Evolutionary conservation across 2,888 invertebrate genomes (phyloP), one percentile per base, ranked within the genome.

Genomic region (Aelia acuminata): DNA sequence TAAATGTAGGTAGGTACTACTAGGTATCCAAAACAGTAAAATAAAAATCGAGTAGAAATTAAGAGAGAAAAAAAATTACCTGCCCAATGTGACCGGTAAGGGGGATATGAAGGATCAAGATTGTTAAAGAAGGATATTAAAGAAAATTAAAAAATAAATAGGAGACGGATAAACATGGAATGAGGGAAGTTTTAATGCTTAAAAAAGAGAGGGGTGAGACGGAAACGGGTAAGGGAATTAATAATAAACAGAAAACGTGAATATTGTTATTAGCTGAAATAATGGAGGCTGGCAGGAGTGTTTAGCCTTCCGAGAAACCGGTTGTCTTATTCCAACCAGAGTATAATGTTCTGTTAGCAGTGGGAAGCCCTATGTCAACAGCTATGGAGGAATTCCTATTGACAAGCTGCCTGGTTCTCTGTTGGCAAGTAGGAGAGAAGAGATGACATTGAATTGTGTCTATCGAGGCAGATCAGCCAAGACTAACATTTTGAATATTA

Each of bases 231-330:
- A n/a, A 13, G 43, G 80, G 11, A 80, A 1, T 43, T 80, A 43
- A 47, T 47, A 80, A 75, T 75, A 75, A 75, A 80, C 43, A 80
- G 43, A 80, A 80, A 80, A 80, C 80, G n/a, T 80, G 80, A 39
- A 80, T 80, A 43, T 47, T 15, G 43, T 43, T 43, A 43, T 80
- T 43, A 80, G 43, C 35, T 1, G 11, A 80, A 43, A 80, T 80
- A 80, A 80, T 80, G n/a, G 39, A 39, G 20, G 13, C 4, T 5
- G 18, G 31, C 1, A 43, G 39, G 0, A 43, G 63, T 80, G 80
- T 80, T 80, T 80, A 47, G 22, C 80, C 35, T 70, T 70, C 35
- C 7, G 35, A 35, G 7, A 18, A 18, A 31, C 31, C 35, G 20
- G 63, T 70, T 70, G 63, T 70, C 63, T 70, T 70, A 70, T 70